Conservation (phyloP, 2,888 invertebrate species). For the Dendrolimus houi region DNA sequence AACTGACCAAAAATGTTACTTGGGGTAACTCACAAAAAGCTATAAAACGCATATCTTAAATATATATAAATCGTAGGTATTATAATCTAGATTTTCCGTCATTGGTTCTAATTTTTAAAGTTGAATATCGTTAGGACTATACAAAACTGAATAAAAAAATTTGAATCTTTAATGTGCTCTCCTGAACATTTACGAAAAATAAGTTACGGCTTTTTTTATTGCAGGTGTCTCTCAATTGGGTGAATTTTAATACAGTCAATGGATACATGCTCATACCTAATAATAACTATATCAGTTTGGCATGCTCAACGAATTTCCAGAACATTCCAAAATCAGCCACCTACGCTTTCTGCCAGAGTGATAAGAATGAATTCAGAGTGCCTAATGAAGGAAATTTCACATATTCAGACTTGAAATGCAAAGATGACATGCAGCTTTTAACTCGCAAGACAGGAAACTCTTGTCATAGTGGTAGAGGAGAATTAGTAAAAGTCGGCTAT, state of each 20-base stretch:
- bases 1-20: no score
- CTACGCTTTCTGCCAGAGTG: slow-evolving; percentile 24
- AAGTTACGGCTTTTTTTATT: no score
- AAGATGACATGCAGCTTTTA: slow-evolving; percentile 16
- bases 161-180: no score
- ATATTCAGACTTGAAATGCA: slow-evolving; percentile 32
- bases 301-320: slow-evolving; percentile 27
- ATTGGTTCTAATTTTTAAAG: no score
- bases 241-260: slow-evolving; percentile 14
- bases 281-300: slow-evolving; percentile 17
- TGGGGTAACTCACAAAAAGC: no score
- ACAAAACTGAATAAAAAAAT: no score
- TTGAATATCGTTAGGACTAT: no score
- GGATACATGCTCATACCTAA: slow-evolving; percentile 25
- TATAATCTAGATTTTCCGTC: no score
- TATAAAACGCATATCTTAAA: no score
- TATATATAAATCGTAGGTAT: no score
- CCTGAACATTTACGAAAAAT: no score
- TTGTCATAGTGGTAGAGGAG: slow-evolving; percentile 22
- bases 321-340: slow-evolving; percentile 13
- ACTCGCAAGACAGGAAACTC: slow-evolving; percentile 11
- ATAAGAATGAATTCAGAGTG: slow-evolving; percentile 18
- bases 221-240: slow-evolving; percentile 8
- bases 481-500: slow-evolving; percentile 28
- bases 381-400: slow-evolving; percentile 13